These are phyloP conservation scores for Micrastur ruficollis DNA, from an alignment of 2,797 vertebrate genomes.

Conservation along the genomic window DNA sequence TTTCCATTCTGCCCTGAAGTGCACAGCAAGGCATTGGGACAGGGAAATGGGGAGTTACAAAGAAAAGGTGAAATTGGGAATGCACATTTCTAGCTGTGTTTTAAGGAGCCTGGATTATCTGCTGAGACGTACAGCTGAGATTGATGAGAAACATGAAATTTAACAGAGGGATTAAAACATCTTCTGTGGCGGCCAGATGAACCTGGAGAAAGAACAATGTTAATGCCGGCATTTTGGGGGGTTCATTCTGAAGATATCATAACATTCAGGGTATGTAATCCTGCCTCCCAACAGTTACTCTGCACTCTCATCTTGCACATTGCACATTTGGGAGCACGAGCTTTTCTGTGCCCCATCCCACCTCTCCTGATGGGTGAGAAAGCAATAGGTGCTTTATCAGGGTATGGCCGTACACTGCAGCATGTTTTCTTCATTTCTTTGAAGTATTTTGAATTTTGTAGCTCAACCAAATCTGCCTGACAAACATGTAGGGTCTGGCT, in stretches of 20 bases:
- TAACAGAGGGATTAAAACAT: neutral
- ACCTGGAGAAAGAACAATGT: rapidly evolving
- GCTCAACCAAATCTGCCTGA: neutral
- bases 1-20: neutral
- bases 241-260: rapidly evolving
- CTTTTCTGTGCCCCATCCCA: neutral
- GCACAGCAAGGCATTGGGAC: no score
- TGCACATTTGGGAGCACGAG: rapidly evolving
- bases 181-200: rapidly evolving
- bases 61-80: neutral
- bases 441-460: neutral
- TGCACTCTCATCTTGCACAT: neutral
- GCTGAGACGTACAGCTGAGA: neutral
- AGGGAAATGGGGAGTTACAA: neutral
- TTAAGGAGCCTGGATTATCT: neutral
- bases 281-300: neutral
- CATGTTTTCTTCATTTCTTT: neutral
- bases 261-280: neutral
- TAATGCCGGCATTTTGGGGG: no score
- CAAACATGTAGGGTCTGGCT: neutral
- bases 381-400: neutral
- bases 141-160: neutral
- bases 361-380: rapidly evolving
- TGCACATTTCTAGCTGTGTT: neutral
- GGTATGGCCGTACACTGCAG: rapidly evolving